A percentile compares a stretch with the other conserved stretches of the same genome.
These are phyloP conservation scores for Drosophila emarginata DNA, from an alignment of 2,888 invertebrate species.

Conservation along the genomic window DNA sequence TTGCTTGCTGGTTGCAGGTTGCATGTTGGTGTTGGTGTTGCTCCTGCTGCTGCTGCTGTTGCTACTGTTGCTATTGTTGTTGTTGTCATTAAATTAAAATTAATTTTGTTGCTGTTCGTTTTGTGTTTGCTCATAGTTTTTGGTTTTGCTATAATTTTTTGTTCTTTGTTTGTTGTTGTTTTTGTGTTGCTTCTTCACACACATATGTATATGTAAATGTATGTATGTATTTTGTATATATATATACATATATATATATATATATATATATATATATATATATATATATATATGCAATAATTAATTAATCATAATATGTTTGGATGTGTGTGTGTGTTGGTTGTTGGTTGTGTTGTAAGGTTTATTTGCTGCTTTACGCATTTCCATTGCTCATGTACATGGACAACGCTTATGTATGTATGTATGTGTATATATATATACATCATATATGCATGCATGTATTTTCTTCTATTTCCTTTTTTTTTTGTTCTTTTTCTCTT, in stretches of 20 bases:
- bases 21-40: conserved; percentile 9
- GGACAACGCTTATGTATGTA: conserved; percentile 42
- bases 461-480: conserved; percentile 42
- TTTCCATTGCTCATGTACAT: conserved; percentile 52
- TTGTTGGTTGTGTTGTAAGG: conserved; percentile 59
- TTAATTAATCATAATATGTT: conserved; percentile 72
- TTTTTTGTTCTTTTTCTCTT: conserved; percentile 32
- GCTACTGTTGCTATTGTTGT: conserved; percentile 37
- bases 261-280: conserved; percentile 32
- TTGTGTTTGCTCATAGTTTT: conserved; percentile 49
- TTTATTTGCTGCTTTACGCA: conserved; percentile 54
- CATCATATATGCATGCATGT: conserved; percentile 27
- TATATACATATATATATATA: conserved; percentile 3
- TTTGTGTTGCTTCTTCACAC: conserved; percentile 11
- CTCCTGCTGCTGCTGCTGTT: conserved; percentile 46
- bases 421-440: conserved; percentile 33
- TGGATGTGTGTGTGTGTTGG: conserved; percentile 38
- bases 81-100: conserved; percentile 71
- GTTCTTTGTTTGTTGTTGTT: conserved; percentile 17
- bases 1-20: conserved; percentile 1
- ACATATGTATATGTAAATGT: background rate
- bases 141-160: conserved; percentile 35
- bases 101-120: conserved; percentile 51
- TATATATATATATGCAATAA: conserved; percentile 58
- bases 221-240: too few species aligned